Conservation (phyloP, 2,113 vertebrate species). For the Chaetodon trifascialis region DNA sequence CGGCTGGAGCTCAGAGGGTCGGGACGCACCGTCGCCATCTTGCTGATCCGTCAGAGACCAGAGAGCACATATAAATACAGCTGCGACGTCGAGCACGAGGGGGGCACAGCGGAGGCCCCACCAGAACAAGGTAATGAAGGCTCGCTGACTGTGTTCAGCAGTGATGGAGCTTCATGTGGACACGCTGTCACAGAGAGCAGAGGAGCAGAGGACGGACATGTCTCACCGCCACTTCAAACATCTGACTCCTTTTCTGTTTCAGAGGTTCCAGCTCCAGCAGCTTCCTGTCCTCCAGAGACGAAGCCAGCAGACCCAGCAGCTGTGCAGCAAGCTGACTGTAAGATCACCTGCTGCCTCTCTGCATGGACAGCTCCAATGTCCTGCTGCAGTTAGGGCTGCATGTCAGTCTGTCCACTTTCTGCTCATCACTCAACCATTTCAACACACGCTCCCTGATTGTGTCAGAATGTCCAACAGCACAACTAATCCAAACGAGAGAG, state of each 20-base stretch:
- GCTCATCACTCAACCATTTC: too few species aligned
- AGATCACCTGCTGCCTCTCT: slow-evolving; percentile 31
- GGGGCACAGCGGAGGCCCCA: neutral
- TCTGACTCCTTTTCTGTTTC: slow-evolving; percentile 13
- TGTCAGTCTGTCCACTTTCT: too few species aligned
- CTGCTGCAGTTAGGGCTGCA: too few species aligned
- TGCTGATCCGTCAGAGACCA: neutral
- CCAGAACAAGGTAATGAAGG: slow-evolving; percentile 32
- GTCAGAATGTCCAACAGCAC: too few species aligned
- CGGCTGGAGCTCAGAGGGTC: slow-evolving; percentile 35
- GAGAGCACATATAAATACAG: neutral
- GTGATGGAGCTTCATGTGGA: slow-evolving; percentile 11
- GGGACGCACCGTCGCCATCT: slow-evolving; percentile 15
- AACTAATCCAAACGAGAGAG: too few species aligned
- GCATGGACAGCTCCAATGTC: too few species aligned
- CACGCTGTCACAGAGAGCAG: slow-evolving; percentile 1
- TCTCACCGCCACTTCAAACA: neutral
- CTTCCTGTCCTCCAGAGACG: slow-evolving; percentile 26
- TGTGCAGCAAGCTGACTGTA: slow-evolving; percentile 21
- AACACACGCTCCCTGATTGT: too few species aligned
- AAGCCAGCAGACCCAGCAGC: neutral
- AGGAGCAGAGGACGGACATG: neutral
- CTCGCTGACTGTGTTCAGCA: slow-evolving; percentile 3
- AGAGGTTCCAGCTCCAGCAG: slow-evolving; percentile 15
- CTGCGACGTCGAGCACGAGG: slow-evolving; percentile 40